Base-by-base conservation (phyloP, 2,797 vertebrate genomes). In the Pogonophryne albipinna region DNA sequence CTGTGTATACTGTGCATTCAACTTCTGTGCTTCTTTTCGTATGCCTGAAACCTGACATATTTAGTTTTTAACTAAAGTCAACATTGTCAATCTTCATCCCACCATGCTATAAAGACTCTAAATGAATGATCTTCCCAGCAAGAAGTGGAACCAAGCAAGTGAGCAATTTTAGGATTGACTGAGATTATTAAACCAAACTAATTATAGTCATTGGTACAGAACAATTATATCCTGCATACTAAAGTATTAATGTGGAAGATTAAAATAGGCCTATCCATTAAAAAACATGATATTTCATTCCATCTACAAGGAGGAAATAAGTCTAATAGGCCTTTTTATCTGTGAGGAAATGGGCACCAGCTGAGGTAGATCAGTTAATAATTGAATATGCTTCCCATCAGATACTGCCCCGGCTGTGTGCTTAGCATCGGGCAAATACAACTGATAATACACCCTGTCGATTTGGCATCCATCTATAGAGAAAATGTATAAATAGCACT, bases 201-300 rank as follows among this genome's bases (percentile, higher is more conserved):
- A 96, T 96, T 95, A 96, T 90, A 93, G 94, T 94, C 93, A 93
- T 95, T 94, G 94, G 92, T 93, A 95, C 91, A 94, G 95, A 96
- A 96, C 95, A 96, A 95, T 96, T 95, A 96, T 96, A 95, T 96
- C 95, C 95, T 96, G 95, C 92, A 93, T 91, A 93, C 93, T 96
- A 93, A 96, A 96, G 89, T 94, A 95, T 96, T 95, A 93, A 96
- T 95, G 94, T 78, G 76, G 82, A 92, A 94, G 93, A 95, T 95
- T 95, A 95, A 95, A 96, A 95, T 95, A 95, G 94, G 92, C 86
- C 93, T 93, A 95, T 95, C 94, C 94, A 96, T 95, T 95, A 95
- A 92, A 95, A 84, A 83, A 93, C 92, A 86, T 92, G 89, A 95
- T 95, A 93, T 94, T 95, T 96, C 94, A 95, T 95, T 94, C 92